Evolutionary conservation across 2,888 invertebrate species (phyloP).

Genomic region (Allophyes oxyacanthae): DNA sequence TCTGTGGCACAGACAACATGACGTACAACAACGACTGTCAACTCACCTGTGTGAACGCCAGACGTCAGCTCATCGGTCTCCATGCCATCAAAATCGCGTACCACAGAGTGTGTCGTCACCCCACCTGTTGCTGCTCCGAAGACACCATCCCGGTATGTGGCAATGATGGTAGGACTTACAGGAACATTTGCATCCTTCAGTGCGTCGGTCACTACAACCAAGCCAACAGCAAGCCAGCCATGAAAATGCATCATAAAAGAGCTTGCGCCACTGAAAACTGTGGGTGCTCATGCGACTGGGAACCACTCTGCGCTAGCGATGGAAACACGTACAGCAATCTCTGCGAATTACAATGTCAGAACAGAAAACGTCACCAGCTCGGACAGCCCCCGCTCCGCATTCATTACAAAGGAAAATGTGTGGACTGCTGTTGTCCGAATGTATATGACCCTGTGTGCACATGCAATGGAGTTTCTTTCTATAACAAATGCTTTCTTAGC

Average conservation of each 20-base stretch:
- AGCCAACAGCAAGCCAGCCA: slow-evolving; percentile 30
- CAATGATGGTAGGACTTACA: slow-evolving; percentile 63
- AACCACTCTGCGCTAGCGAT: slow-evolving; percentile 61
- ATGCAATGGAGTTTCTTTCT: slow-evolving; percentile 59
- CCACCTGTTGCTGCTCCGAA: slow-evolving; percentile 44
- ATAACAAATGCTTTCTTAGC: slow-evolving; percentile 57
- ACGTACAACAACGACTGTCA: slow-evolving; percentile 91
- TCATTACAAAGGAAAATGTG: slow-evolving; percentile 55
- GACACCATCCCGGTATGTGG: slow-evolving; percentile 63
- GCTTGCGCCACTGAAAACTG: slow-evolving; percentile 55
- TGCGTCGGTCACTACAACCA: slow-evolving; percentile 52
- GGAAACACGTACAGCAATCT: slow-evolving; percentile 60
- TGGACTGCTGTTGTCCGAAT: slow-evolving; percentile 54
- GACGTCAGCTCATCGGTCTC: slow-evolving; percentile 25
- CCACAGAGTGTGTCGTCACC: slow-evolving; percentile 39
- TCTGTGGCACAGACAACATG: slow-evolving; percentile 92
- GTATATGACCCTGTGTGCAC: slow-evolving; percentile 62
- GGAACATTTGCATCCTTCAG: slow-evolving; percentile 62
- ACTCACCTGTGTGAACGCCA: slow-evolving; percentile 81
- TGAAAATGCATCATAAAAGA: slow-evolving; percentile 38
- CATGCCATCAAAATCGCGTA: slow-evolving; percentile 10
- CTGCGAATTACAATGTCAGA: slow-evolving; percentile 62
- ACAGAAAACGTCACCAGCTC: slow-evolving; percentile 49
- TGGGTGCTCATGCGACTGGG: slow-evolving; percentile 25
- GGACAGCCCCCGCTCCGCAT: slow-evolving; percentile 40